Percentiles rank a stretch among this genome's conserved stretches.
Conservation (phyloP, 1,140 invertebrate genomes). For the Hyposmocoma kahamanoa region DNA sequence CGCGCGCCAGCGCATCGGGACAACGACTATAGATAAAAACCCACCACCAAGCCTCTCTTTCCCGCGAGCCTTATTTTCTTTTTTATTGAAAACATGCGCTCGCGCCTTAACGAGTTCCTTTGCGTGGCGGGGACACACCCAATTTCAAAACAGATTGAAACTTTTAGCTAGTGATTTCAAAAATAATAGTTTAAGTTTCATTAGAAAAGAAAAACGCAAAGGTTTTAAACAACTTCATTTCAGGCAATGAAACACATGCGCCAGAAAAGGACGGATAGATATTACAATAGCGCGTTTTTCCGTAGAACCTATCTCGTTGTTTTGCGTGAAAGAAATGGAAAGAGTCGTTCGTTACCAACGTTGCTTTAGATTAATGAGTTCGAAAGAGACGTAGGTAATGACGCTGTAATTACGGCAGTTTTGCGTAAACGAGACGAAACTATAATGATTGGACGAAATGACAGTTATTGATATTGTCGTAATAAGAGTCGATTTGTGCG, state of each 20-base stretch:
- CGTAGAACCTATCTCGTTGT: conserved; percentile 17
- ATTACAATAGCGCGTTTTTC: conserved; percentile 30
- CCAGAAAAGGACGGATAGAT: conserved; percentile 35
- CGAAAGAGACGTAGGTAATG: conserved; percentile 59
- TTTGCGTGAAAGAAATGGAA: conserved; percentile 57
- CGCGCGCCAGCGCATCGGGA: conserved; percentile 64
- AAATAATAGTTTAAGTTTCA: neutral
- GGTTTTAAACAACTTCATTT: conserved; percentile 26
- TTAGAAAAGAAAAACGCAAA: neutral
- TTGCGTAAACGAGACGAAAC: conserved; percentile 62
- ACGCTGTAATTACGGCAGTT: conserved; percentile 47
- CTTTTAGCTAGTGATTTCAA: conserved; percentile 49
- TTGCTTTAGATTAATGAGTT: conserved; percentile 53
- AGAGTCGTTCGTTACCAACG: conserved; percentile 29
- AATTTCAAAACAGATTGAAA: conserved; percentile 46
- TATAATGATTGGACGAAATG: conserved; percentile 56
- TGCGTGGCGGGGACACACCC: conserved; percentile 33
- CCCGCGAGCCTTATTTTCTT: conserved; percentile 56
- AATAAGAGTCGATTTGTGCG: conserved; percentile 35
- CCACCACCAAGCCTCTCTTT: conserved; percentile 62
- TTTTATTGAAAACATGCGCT: conserved; percentile 47
- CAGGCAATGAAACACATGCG: conserved; percentile 14
- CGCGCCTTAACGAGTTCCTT: conserved; percentile 42
- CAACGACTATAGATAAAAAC: conserved; percentile 68
- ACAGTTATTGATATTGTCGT: conserved; percentile 64